A percentile compares a stretch with the other conserved stretches of the same genome.
These are phyloP conservation scores for Mobula hypostoma DNA, from an alignment of 2,113 vertebrate genomes.

Conservation along the genomic window DNA sequence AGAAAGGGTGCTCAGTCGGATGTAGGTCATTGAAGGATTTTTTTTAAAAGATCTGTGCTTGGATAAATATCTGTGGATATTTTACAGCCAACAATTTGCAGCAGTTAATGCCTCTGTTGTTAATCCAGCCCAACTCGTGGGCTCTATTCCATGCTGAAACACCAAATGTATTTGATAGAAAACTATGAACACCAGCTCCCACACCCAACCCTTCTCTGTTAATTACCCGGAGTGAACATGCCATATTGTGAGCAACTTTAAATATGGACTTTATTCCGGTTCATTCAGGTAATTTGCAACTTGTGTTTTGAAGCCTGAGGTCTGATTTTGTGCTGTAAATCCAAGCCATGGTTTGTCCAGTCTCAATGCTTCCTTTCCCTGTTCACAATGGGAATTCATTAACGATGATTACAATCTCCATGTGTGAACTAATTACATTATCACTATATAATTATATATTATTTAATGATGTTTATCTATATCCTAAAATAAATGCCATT, in stretches of 20 bases:
- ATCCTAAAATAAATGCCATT: slow-evolving; percentile 29
- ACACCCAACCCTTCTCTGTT: neutral
- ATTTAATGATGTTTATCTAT: slow-evolving; percentile 29
- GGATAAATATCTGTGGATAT: neutral
- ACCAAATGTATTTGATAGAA: neutral
- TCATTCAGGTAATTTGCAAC: neutral
- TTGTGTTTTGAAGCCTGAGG: neutral
- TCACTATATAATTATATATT: slow-evolving; percentile 34
- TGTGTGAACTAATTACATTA: slow-evolving; percentile 32
- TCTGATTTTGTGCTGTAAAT: neutral
- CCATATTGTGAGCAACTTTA: neutral
- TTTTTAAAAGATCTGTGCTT: neutral
- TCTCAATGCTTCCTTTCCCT: neutral
- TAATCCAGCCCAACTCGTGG: neutral
- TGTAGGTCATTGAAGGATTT: neutral
- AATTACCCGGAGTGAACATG: neutral
- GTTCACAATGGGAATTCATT: slow-evolving; percentile 27
- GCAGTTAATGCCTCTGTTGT: neutral
- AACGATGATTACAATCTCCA: slow-evolving; percentile 25
- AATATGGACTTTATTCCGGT: neutral
- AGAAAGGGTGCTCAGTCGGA: neutral
- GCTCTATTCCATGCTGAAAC: neutral
- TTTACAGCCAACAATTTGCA: neutral
- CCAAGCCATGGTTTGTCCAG: neutral
- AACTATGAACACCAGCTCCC: neutral